Base-by-base conservation (phyloP, 2,888 invertebrate species). In the Agrotis segetum region DNA sequence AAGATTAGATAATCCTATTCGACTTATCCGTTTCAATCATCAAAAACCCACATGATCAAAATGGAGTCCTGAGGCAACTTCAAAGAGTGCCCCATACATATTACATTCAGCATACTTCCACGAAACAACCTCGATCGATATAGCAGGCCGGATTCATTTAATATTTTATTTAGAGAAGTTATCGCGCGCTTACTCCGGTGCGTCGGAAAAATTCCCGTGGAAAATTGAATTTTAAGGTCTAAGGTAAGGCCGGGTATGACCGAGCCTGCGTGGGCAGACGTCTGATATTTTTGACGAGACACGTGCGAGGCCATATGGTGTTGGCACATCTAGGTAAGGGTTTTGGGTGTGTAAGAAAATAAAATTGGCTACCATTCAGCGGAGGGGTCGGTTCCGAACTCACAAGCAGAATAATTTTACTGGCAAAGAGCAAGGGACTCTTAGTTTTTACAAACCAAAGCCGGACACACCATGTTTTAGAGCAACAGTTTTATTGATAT, bases 101-200 rank as follows among this genome's bases (percentile, higher is more conserved):
- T 79, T 79, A 71, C 69, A 79, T 62, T 50, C 62, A 67, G 46
- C 16, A 68, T 47, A 71, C 71, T 72, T 73, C n/a, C 74, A 77
- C 71, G 79, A 64, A 79, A 70, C 71, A 34, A 56, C 55, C 50
- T 61, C 78, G 85, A 83, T 85, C 87, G 77, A 85, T 85, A 85
- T 46, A 70, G 77, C 77, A 72, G 65, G 79, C 72, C 72, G 77
- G 79, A 78, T 78, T 78, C 83, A 77, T 80, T 86, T 79, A 86
- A 85, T 85, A 82, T 82, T 85, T 85, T 82, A 85, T 83, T 85
- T 84, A 82, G 67, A 68, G 62, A 85, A 80, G 84, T 80, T 85
- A 85, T 85, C 77, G 80, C 74, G 60, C 58, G 63, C 74, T 75
- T 67, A 66, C 67, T 47, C 49, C 44, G 47, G 67, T 61, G 56